Conservation (phyloP, 1,140 invertebrate species). For the Andrena cerasifolii region DNA sequence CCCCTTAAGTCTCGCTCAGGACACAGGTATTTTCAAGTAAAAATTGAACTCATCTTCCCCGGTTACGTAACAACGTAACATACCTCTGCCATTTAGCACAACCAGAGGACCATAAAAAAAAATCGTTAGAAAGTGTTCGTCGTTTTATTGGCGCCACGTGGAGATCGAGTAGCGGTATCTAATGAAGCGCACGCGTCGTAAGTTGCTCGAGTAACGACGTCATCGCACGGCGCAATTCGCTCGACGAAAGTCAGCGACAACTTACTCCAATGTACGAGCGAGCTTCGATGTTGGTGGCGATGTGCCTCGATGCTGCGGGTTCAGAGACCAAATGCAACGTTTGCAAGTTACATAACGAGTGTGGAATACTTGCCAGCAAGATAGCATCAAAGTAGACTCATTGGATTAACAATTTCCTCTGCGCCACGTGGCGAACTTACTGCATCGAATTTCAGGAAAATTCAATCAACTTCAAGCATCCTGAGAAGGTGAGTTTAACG, state of each 20-base stretch:
- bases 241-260: neutral
- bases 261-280: constrained; percentile 5
- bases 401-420: neutral
- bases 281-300: neutral
- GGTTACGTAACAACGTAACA: too few species aligned
- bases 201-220: constrained; percentile 1
- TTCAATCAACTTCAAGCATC: too few species aligned
- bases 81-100: neutral
- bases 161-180: neutral
- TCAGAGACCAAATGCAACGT: neutral
- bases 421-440: neutral
- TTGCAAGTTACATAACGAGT: neutral
- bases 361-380: neutral
- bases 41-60: too few species aligned
- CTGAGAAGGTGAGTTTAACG: too few species aligned
- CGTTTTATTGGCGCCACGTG: neutral
- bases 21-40: too few species aligned
- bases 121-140: neutral
- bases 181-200: constrained; percentile 25
- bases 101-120: neutral
- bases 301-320: neutral
- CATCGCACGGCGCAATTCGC: neutral
- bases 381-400: neutral
- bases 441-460: neutral
- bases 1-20: too few species aligned